Evolutionary conservation across 2,797 vertebrate species (phyloP).

Genomic region (Stomatorhinus walkeri): DNA sequence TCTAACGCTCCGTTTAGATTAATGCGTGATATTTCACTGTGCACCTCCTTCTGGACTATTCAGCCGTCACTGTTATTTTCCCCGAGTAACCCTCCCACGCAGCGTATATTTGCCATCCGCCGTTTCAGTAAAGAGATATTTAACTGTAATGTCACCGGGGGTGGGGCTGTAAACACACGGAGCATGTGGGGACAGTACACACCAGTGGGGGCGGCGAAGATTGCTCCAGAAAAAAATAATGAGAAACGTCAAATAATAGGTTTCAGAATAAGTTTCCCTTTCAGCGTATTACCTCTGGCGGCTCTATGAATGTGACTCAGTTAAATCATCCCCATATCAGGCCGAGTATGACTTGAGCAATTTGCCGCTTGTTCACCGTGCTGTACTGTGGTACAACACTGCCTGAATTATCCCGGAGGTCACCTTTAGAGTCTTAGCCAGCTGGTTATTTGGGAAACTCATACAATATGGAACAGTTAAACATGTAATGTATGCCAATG

Average conservation of each 20-base stretch:
- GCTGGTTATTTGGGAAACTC: constrained; percentile 27
- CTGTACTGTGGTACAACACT: constrained; percentile 12
- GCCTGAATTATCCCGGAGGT: constrained; percentile 18
- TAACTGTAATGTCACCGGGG: background rate
- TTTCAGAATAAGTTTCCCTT: background rate
- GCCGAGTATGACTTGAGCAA: background rate
- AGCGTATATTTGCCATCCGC: background rate
- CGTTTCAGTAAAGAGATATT: background rate
- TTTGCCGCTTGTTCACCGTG: background rate
- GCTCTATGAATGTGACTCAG: background rate
- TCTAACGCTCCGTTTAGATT: background rate
- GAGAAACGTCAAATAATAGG: background rate
- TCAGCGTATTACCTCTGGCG: background rate
- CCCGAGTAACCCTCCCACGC: background rate
- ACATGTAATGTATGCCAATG: constrained; percentile 27
- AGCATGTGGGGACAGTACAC: background rate
- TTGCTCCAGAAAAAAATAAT: background rate
- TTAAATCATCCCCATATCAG: background rate
- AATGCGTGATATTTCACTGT: background rate
- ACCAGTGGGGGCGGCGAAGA: background rate
- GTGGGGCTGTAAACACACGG: background rate
- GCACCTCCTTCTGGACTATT: background rate
- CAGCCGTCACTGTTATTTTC: background rate
- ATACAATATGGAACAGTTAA: constrained; percentile 28
- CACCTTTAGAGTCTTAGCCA: constrained; percentile 25